These are phyloP conservation scores for Xylota sylvarum DNA, from an alignment of 2,888 invertebrate genomes.

Conservation along the genomic window DNA sequence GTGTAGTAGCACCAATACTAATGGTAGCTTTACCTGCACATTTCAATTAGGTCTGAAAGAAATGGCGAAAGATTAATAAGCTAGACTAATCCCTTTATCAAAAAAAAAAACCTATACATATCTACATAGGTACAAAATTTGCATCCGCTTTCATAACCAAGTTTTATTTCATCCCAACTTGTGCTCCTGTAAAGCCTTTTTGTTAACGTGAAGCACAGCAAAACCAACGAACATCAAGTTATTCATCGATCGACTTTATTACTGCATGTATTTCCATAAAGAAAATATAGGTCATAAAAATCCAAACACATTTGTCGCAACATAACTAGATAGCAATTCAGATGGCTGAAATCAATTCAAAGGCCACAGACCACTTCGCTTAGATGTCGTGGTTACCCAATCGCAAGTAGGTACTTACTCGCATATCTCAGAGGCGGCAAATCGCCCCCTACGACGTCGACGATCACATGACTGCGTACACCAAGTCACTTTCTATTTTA, in stretches of 20 bases:
- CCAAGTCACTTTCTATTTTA: constrained; percentile 63
- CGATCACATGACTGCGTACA: constrained; percentile 63
- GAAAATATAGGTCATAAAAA: constrained; percentile 46
- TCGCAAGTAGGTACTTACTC: constrained; percentile 46
- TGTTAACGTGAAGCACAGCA: neutral
- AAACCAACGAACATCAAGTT: neutral
- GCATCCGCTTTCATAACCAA: too few species aligned
- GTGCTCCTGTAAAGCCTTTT: neutral
- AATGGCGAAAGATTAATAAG: too few species aligned
- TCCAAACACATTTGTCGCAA: constrained; percentile 27
- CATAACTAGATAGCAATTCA: constrained; percentile 46
- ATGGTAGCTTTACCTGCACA: too few species aligned
- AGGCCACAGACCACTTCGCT: constrained; percentile 46
- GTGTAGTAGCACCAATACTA: too few species aligned
- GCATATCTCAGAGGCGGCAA: constrained; percentile 51
- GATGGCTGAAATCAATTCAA: constrained; percentile 40
- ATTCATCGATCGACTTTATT: neutral
- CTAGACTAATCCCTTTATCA: too few species aligned
- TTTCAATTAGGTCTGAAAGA: too few species aligned
- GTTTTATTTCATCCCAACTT: too few species aligned
- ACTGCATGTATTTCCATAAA: neutral
- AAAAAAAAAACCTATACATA: too few species aligned
- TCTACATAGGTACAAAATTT: too few species aligned
- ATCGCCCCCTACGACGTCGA: constrained; percentile 60
- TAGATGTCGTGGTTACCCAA: constrained; percentile 41